A percentile compares a stretch with the other conserved stretches of the same genome.
Conservation (phyloP, 2,797 vertebrate genomes). For the Anomalospiza imberbis region DNA sequence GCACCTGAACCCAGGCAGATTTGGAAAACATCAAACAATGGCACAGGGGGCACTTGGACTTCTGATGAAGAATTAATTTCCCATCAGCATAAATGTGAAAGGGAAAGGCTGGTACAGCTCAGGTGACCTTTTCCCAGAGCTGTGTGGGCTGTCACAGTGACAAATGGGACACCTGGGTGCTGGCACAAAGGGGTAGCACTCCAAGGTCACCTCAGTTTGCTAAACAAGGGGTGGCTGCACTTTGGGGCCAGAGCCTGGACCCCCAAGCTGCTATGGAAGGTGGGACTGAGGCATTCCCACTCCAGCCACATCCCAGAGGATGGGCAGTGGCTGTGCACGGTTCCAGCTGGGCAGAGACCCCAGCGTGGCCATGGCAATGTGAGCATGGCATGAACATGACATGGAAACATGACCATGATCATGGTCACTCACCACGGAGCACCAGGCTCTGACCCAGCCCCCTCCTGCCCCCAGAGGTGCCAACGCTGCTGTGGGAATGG, state of each 20-base stretch:
- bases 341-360: neutral
- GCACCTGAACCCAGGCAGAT: neutral
- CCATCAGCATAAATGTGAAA: slow-evolving; percentile 34
- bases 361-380: accelerated
- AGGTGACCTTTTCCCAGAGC: slow-evolving; percentile 50
- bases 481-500: accelerated
- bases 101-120: slow-evolving; percentile 13
- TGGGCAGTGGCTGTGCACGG: accelerated
- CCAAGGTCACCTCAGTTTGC: neutral
- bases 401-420: accelerated
- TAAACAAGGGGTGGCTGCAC: neutral
- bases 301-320: neutral
- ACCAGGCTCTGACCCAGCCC: neutral
- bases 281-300: neutral
- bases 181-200: neutral
- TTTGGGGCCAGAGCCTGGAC: accelerated
- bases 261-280: neutral
- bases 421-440: accelerated
- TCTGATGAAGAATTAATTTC: slow-evolving; percentile 15
- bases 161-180: neutral
- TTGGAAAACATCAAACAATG: neutral
- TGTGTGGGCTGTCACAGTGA: neutral
- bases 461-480: neutral
- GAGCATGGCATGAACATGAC: neutral
- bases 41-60: neutral